Base-by-base conservation (phyloP, 2,888 invertebrate species). In the Lasioglossum pauxillum region DNA sequence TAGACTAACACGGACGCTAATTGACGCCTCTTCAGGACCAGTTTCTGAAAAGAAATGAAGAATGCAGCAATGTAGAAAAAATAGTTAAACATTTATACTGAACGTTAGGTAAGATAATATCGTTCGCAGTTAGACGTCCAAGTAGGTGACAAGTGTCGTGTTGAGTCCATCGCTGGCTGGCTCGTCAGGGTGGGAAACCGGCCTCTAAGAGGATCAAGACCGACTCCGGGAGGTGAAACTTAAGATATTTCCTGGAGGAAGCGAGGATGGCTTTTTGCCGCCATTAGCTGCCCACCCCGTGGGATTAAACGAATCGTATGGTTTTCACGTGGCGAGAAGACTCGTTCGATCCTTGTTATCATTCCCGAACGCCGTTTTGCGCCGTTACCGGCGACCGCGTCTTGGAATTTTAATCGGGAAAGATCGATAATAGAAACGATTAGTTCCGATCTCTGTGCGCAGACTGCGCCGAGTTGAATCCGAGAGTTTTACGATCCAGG, bases 231-330 rank as follows among this genome's bases (percentile, higher is more conserved):
- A 72, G 79, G 80, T 84, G 84, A 91, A 91, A 88, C 81, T 86
- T 79, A 75, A 85, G 85, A 90, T 86, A 84, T 86, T 82, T 83
- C 80, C 76, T 80, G 78, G 84, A 53, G 89, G 88, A 78, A 72
- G 64, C 79, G 77, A 73, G 79, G 49, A 46, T 64, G 46, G 57
- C 80, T 84, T 86, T 82, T 87, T 87, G 78, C 60, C 27, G 57
- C 71, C 77, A 78, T 82, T 87, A 87, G 60, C 79, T 53, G 75
- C 41, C 76, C 81, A 80, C 78, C 64, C 41, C 81, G 81, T 78
- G 84, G 87, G 87, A 87, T 74, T 46, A 87, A 82, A 75, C 74
- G 87, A 82, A 87, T 84, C 84, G 79, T 74, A 73, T 78, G 84
- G 84, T 74, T 78, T 84, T 83, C 75, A 82, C 84, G 67, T 67